Base-by-base conservation (phyloP, 2,888 invertebrate species). In the Homarus gammarus region DNA sequence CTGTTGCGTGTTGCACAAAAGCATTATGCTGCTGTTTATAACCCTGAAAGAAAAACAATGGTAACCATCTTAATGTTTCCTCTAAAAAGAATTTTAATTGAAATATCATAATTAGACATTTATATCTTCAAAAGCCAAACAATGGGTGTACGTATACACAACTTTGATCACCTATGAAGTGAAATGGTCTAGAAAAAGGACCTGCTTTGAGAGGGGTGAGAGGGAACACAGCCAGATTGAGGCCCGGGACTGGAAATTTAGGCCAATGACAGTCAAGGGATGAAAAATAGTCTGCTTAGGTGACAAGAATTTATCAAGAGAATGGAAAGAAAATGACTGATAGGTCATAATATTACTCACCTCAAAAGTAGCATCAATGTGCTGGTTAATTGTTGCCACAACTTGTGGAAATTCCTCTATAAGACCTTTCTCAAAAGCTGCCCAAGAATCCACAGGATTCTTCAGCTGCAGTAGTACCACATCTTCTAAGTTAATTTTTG, bases 1-100 rank as follows among this genome's bases (percentile, higher is more conserved):
- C 96, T 94, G 97, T 95, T 8, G 98, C 97, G 94, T 99, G 99
- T 89, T 96, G 96, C 18, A 98, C 97, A 94, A 98, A 99, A 18
- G 98, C 97, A 94, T 98, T 97, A 94, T 99, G 99, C 93, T 99
- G 99, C 68, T 97, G 96, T 94, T 98, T 97, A 93, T 98, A 97
- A 94, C 96, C 96, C 93, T 97, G 97, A 93, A 98, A 97, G 33
- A 27, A 51, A n/a, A 81, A 49, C 38, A 88, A 38, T 61, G n/a
- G 12, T 12, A 38, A 38, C 31, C n/a, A 38, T 61, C 22, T 82
- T 18, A 40, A 40, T 61, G 3, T 31, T 27, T 31, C 12, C 22
- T 56, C n/a, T 5, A 56, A 61, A 10, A 5, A n/a, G 6, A 61
- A 12, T n/a, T 36, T n/a, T n/a, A n/a, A n/a, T n/a, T n/a, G n/a